A percentile compares a stretch with the other conserved stretches of the same genome.
Evolutionary conservation across 2,888 invertebrate species (phyloP).

Genomic region (Fragum sueziense): DNA sequence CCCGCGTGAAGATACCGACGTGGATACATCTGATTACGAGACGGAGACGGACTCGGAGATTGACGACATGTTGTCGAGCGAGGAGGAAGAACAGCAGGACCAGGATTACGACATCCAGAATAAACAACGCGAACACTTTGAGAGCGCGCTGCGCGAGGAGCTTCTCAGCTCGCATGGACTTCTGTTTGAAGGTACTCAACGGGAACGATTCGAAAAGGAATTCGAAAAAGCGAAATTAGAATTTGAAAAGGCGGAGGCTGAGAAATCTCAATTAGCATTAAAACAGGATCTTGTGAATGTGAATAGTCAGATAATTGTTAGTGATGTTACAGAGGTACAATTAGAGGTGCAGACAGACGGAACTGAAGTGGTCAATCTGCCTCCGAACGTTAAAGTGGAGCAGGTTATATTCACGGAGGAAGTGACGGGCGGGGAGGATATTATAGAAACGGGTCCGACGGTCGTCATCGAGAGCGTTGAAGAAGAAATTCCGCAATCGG

Average conservation of each 20-base stretch:
- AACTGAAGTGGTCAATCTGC: conserved; percentile 2
- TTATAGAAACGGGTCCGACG: conserved; percentile 46
- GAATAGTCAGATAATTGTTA: not conserved
- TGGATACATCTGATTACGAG: conserved; percentile 45
- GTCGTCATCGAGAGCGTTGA: conserved; percentile 55
- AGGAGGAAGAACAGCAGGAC: conserved; percentile 39
- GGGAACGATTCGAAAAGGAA: conserved; percentile 52
- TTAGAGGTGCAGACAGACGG: conserved; percentile 18
- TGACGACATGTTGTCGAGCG: conserved; percentile 60
- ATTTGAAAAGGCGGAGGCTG: conserved; percentile 36
- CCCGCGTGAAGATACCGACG: conserved; percentile 34
- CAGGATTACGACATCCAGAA: conserved; percentile 29
- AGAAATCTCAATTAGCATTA: not conserved
- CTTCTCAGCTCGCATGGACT: conserved; percentile 56
- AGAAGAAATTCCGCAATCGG: conserved; percentile 53
- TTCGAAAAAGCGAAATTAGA: conserved; percentile 51
- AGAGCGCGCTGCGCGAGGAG: conserved; percentile 57
- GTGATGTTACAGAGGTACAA: not conserved
- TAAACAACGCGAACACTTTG: conserved; percentile 50
- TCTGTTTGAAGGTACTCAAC: conserved; percentile 57
- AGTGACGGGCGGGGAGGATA: conserved; percentile 29
- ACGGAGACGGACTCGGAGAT: conserved; percentile 57
- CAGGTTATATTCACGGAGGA: conserved; percentile 48
- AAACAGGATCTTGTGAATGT: conserved; percentile 1
- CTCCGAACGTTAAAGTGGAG: conserved; percentile 29